These are phyloP conservation scores for Sminthopsis crassicaudata DNA, from an alignment of 2,113 vertebrate genomes.

Conservation along the genomic window DNA sequence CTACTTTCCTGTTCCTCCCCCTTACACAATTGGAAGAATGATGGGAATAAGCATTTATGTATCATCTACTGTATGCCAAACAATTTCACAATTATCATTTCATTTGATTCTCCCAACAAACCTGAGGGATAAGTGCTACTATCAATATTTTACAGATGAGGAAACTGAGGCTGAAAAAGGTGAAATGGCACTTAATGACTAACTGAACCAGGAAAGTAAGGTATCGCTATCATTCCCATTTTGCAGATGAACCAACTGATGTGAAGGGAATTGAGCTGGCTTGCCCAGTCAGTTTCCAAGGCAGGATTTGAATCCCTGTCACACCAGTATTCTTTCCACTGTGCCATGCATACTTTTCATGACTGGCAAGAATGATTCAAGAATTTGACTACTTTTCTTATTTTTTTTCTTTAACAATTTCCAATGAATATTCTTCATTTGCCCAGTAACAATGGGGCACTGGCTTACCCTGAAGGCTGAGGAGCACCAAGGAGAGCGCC, in stretches of 20 bases:
- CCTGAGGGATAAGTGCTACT: too few species aligned
- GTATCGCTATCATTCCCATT: neutral
- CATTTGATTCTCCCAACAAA: too few species aligned
- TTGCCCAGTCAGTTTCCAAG: neutral
- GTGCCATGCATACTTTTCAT: neutral
- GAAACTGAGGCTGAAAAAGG: too few species aligned
- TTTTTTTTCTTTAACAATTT: neutral
- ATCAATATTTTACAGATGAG: too few species aligned
- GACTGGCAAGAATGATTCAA: neutral
- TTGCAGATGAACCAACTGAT: neutral
- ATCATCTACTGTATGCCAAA: too few species aligned
- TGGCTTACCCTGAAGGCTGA: neutral
- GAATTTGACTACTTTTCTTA: neutral
- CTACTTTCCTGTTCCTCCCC: too few species aligned
- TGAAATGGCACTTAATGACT: neutral
- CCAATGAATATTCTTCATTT: neutral
- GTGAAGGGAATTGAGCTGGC: neutral
- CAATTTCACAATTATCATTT: too few species aligned
- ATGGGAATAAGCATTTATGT: too few species aligned
- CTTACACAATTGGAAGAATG: too few species aligned
- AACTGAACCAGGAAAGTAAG: neutral
- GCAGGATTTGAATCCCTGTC: neutral
- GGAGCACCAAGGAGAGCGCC: neutral
- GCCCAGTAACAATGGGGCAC: neutral
- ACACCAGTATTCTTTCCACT: neutral